A percentile compares a stretch with the other conserved stretches of the same genome.
Evolutionary conservation across 2,797 vertebrate species (phyloP).

Genomic region (Danio aesculapii): DNA sequence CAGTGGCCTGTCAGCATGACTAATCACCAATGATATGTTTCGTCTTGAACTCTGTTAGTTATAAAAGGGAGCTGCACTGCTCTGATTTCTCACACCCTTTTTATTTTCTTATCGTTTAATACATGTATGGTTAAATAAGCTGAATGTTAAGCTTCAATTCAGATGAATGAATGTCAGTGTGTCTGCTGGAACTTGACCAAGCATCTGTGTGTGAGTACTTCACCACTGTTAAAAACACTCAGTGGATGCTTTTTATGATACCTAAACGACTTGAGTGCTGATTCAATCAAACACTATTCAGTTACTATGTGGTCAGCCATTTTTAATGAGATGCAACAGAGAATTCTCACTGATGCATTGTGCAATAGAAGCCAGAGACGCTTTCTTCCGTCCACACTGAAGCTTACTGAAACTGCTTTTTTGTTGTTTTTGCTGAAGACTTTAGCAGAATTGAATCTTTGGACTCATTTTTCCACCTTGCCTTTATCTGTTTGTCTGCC

Average conservation of each 20-base stretch:
- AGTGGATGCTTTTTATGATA: constrained; percentile 33
- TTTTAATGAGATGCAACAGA: constrained; percentile 55
- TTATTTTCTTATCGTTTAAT: constrained; percentile 55
- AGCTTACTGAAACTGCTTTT: constrained; percentile 64
- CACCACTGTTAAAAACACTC: constrained; percentile 59
- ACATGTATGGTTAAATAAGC: constrained; percentile 71
- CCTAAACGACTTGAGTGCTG: constrained; percentile 40
- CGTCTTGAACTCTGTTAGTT: constrained; percentile 49
- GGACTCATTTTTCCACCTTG: constrained; percentile 71
- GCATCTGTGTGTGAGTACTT: constrained; percentile 66
- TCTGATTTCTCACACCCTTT: constrained; percentile 54
- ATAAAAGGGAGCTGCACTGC: constrained; percentile 73
- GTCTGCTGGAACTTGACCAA: constrained; percentile 55
- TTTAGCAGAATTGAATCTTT: constrained; percentile 68
- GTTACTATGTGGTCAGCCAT: constrained; percentile 64
- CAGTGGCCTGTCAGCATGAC: constrained; percentile 70
- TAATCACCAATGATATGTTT: constrained; percentile 72
- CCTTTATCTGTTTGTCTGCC: constrained; percentile 66
- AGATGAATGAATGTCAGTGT: constrained; percentile 54
- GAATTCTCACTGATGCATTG: constrained; percentile 63
- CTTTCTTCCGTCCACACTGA: constrained; percentile 76
- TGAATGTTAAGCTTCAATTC: constrained; percentile 69
- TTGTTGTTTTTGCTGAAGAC: constrained; percentile 51
- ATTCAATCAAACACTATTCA: constrained; percentile 60
- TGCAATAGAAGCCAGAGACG: constrained; percentile 71